These are phyloP conservation scores for Anastrepha ludens DNA, from an alignment of 1,140 invertebrate species.

Conservation along the genomic window DNA sequence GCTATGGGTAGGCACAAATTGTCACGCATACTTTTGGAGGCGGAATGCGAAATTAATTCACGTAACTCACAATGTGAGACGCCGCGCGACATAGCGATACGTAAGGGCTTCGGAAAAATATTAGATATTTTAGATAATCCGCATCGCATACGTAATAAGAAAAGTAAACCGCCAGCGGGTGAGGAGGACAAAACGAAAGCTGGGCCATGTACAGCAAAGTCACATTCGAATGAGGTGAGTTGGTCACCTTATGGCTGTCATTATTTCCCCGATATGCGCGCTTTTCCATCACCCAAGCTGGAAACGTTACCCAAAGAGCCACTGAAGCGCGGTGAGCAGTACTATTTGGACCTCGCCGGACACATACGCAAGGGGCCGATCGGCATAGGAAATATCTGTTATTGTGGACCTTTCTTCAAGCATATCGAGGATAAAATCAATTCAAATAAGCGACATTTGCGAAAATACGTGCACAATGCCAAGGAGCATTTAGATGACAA, in stretches of 20 bases:
- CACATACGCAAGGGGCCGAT: conserved; percentile 96
- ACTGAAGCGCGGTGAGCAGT: conserved; percentile 91
- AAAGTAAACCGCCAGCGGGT: conserved; percentile 56
- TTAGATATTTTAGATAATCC: conserved; percentile 83
- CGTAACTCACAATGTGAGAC: conserved; percentile 95
- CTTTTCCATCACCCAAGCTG: conserved; percentile 88
- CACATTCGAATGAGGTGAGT: conserved; percentile 69
- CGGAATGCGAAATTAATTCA: conserved; percentile 85
- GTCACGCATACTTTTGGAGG: conserved; percentile 91
- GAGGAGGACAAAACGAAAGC: conserved; percentile 61
- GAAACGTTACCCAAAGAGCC: conserved; percentile 90
- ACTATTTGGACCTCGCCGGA: conserved; percentile 95
- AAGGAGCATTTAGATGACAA: conserved; percentile 87
- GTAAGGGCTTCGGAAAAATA: conserved; percentile 91
- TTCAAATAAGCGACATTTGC: conserved; percentile 87
- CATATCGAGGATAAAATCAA: conserved; percentile 89
- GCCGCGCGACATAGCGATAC: conserved; percentile 89
- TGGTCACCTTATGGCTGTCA: conserved; percentile 91
- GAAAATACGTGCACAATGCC: conserved; percentile 86
- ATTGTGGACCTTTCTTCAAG: conserved; percentile 87
- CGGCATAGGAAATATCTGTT: conserved; percentile 87
- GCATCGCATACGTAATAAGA: conserved; percentile 71
- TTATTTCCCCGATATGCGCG: conserved; percentile 87
- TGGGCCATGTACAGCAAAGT: conserved; percentile 50
- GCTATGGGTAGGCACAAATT: conserved; percentile 95